phyloP scores from a whole-genome alignment of 2,888 invertebrate species.

The Pyrocoelia pectoralis region DNA sequence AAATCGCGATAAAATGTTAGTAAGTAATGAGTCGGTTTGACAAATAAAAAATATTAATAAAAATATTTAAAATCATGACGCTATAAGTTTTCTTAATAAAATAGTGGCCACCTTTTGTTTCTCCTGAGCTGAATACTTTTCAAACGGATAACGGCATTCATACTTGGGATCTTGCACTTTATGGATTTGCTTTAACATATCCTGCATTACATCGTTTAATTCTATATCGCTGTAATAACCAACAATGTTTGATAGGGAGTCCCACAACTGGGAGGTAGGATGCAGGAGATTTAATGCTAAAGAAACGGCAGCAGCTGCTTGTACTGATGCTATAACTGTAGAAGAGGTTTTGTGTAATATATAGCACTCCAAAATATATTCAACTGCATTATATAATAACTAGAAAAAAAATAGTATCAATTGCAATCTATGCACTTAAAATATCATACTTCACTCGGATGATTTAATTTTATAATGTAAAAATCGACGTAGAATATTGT shows the following conservation, averaged over 20 bases:
- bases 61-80: constrained; percentile 16
- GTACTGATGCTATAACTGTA: constrained; percentile 17
- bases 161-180: constrained; percentile 25
- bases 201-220: constrained; percentile 13
- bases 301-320: constrained; percentile 31
- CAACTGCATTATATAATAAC: constrained; percentile 8
- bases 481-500: constrained; percentile 11
- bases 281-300: constrained; percentile 16
- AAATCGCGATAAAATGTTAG: not conserved
- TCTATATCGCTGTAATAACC: constrained; percentile 13
- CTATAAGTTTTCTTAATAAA: constrained; percentile 21
- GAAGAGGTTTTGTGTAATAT: constrained; percentile 18
- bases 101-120: constrained; percentile 17
- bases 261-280: constrained; percentile 12
- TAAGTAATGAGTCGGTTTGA: no score
- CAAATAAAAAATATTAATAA: constrained; percentile 1
- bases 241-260: not conserved
- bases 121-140: constrained; percentile 21
- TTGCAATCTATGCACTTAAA: no score
- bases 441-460: constrained; percentile 15
- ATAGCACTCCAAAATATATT: constrained; percentile 30
- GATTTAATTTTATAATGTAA: constrained; percentile 14
- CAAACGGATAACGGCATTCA: constrained; percentile 21
- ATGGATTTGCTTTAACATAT: constrained; percentile 28
- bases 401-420: constrained; percentile 14